Base-by-base conservation (phyloP, 2,797 vertebrate genomes). In the Sphenodon punctatus region DNA sequence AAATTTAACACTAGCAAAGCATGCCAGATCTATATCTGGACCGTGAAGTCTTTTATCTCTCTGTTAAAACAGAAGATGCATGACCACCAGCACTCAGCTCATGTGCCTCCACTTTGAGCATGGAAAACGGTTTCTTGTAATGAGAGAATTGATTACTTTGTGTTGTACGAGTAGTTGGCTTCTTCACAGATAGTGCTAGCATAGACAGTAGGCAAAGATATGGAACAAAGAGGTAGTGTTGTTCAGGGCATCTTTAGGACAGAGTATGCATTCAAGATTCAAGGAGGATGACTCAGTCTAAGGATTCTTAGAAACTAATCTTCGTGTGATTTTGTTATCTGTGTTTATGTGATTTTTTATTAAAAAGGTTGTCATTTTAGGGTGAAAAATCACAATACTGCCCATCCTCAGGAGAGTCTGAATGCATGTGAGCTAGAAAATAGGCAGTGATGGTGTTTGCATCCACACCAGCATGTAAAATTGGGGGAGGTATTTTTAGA, bases 361-460 rank as follows among this genome's bases (percentile, higher is more conserved):
- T n/a, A n/a, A n/a, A n/a, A n/a, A n/a, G n/a, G n/a, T n/a, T 55
- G 87, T 16, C 19, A 2, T 80, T 82, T 80, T 76, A 58, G 56
- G 71, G 46, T 78, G 70, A 55, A 80, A 85, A 76, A 71, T 38
- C 1, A 85, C 73, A n/a, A 22, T 20, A 75, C 34, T 64, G 19
- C 7, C 81, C 22, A 34, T 20, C 53, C n/a, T 23, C 12, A 53
- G 67, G 61, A 46, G n/a, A 81, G 67, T 84, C 72, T 75, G 65
- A 42, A 67, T 82, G 64, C 71, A 82, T 20, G 6, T 77, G 10
- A 55, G n/a, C 38, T 72, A 27, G 12, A 46, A 88, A 84, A 78
- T 22, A 45, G 13, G 6, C 17, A 5, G 80, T 70, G 2, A 45
- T 58, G 1, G 30, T 81, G 76, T 81, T 60, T 0, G 56, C 80